Conservation (phyloP, 2,113 vertebrate species). For the Macquaria australasica region DNA sequence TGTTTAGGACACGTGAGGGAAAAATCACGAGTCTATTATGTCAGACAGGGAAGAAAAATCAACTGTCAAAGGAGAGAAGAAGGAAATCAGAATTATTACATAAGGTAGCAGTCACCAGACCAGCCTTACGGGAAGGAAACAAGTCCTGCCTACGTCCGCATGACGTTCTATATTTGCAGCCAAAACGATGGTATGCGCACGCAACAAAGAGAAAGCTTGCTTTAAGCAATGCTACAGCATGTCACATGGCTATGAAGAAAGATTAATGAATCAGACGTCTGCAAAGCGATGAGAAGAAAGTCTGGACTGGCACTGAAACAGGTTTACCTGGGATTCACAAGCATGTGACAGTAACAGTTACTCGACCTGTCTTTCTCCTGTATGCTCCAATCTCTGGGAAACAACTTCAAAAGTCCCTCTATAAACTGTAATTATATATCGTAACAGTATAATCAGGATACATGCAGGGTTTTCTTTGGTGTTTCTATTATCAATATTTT, state of each 20-base stretch:
- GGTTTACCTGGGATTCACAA: conserved; percentile 45
- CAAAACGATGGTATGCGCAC: background rate
- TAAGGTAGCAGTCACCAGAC: conserved; percentile 43
- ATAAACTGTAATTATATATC: background rate
- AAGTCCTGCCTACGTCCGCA: conserved; percentile 1
- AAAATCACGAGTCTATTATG: conserved; percentile 51
- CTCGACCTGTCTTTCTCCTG: background rate
- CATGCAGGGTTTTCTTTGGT: background rate
- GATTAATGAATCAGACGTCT: background rate
- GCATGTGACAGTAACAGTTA: conserved; percentile 52
- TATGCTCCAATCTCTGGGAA: background rate
- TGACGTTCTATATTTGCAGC: conserved; percentile 22
- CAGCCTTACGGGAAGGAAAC: conserved; percentile 52
- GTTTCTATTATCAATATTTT: background rate
- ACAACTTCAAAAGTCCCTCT: background rate
- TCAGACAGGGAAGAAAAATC: background rate
- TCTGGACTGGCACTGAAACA: conserved; percentile 24
- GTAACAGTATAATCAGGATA: background rate
- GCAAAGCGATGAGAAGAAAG: background rate
- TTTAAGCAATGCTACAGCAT: background rate
- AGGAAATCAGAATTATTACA: conserved; percentile 12
- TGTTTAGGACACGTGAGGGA: conserved; percentile 15
- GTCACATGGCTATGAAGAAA: conserved; percentile 29
- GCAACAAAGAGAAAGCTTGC: background rate
- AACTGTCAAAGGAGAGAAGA: background rate